Conservation (phyloP, 2,113 vertebrate genomes). For the Aplodontia rufa region DNA sequence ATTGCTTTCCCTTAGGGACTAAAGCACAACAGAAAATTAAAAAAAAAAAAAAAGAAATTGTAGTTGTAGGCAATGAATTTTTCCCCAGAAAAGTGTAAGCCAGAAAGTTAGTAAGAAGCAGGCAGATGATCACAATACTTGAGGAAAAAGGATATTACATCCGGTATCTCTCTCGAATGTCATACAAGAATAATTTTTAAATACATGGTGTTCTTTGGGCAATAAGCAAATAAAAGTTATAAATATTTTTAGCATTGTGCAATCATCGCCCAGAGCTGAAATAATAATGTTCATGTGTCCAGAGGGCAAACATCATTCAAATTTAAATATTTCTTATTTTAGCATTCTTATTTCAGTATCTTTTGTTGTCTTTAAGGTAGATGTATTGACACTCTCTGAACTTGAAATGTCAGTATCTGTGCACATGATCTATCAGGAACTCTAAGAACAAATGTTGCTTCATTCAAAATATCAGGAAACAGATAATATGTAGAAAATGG, state of each 20-base stretch:
- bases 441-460: slow-evolving; percentile 20
- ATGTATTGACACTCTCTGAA: background rate
- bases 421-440: background rate
- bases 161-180: background rate
- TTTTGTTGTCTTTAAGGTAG: background rate
- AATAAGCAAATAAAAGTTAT: background rate
- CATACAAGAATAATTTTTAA: slow-evolving; percentile 1
- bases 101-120: slow-evolving; percentile 9
- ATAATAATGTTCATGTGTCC: background rate
- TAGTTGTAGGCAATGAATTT: background rate
- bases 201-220: background rate
- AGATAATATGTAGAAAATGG: background rate
- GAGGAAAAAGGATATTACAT: background rate
- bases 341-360: background rate
- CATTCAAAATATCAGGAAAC: background rate
- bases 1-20: background rate
- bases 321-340: background rate
- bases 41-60: too few relatives aligned
- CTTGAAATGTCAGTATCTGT: background rate
- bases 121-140: background rate
- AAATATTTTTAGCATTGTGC: background rate
- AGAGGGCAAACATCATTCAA: background rate
- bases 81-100: background rate
- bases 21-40: background rate
- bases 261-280: background rate